Evolutionary conservation across 2,888 invertebrate genomes (phyloP), one percentile per base, ranked within the genome.

Genomic region (Diabrotica balteata): DNA sequence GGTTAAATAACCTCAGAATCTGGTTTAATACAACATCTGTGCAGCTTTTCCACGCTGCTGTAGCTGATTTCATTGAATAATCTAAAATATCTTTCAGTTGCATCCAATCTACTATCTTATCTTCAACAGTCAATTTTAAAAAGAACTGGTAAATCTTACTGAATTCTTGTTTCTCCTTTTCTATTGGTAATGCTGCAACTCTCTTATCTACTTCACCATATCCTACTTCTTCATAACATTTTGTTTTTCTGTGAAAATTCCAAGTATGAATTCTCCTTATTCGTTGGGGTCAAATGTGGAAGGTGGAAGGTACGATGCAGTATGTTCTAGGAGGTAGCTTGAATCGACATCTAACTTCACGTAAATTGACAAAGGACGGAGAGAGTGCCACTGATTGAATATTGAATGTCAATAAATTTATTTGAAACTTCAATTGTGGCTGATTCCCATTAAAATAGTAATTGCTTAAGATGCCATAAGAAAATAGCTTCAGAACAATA

Each of bases 231-330:
- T 17, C 17, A 95, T 92, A 80, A 92, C 90, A 80, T 93, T 94
- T 81, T 89, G 87, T 79, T 93, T 92, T 85, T 98, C 98, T 46
- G 97, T 94, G 90, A 97, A 99, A 73, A 98, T 93, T 77, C 99
- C 88, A 63, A 99, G 86, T 73, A 99, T 86, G 84, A 98, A 99
- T 84, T 98, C 97, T 45, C 96, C 98, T 80, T 98, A 96, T 80
- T 97, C 94, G 75, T 96, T 92, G 0, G 97, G 95, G 74, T 98
- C 97, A 84, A 97, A 98, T 0, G 98, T 97, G 65, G 97, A 96
- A 4, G 99, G 98, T 97, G 65, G 97, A 96, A 4, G 99, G 98
- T 63, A 98, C 91, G 77, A 99, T 94, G 78, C 95, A 93, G 85
- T 99, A 99, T 17, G 91, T 90, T 44, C 98, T 98, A 0, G 96